Base-by-base conservation (phyloP, 2,888 invertebrate species). In the Tethea ocularis region DNA sequence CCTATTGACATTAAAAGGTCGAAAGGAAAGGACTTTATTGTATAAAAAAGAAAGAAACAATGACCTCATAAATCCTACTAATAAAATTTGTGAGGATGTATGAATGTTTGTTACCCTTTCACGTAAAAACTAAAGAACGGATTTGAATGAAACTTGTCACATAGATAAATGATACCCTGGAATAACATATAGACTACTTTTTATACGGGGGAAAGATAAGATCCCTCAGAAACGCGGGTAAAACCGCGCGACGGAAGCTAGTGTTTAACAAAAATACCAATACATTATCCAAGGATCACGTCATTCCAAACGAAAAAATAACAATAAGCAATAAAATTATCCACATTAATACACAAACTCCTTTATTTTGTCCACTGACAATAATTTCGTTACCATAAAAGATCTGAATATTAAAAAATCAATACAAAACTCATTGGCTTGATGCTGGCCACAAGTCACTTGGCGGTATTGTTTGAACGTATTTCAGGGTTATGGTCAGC, bases 371-470 rank as follows among this genome's bases (percentile, higher is more conserved):
- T 46, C 55, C 46, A n/a, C 1, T 54, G 58, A 54, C 46, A 54
- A 54, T 22, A 54, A 51, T 41, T 41, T 22, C 20, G 55, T 36
- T 46, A 58, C 78, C 75, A 64, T 78, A 79, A 72, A 72, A 68
- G 77, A 74, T 69, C 59, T 57, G 66, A 68, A 73, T 74, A 83
- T 83, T 84, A 6, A 83, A 83, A 77, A 84, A 84, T 83, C 84
- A 79, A 84, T 84, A 83, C 67, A 66, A 56, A 56, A 53, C 52
- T 61, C 74, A 71, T 63, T 63, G 52, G 62, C 66, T 54, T 63
- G 59, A 59, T 65, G 61, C 60, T 57, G 67, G 60, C 71, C 58
- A 56, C 59, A 75, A 72, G 20, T 72, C 70, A 67, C 52, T 65
- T 58, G 59, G 59, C 66, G 38, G 59, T 64, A 64, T 41, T 52